Evolutionary conservation across 2,888 invertebrate genomes (phyloP).

Genomic region (Drosophila demipolita): DNA sequence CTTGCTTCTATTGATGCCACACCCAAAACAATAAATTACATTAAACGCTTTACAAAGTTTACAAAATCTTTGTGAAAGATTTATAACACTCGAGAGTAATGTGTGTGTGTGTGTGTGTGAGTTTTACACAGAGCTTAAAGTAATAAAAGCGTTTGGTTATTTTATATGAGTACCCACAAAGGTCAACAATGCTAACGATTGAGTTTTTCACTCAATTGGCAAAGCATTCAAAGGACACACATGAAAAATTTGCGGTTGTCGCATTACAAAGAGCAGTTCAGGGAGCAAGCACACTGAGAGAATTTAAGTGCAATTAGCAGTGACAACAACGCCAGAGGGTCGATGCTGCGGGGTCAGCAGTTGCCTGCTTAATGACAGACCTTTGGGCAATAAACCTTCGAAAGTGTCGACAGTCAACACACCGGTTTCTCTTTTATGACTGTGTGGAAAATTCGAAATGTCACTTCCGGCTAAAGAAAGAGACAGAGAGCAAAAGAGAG

Average conservation of each 20-base stretch:
- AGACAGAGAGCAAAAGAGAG: not conserved
- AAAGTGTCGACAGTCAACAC: slow-evolving; percentile 13
- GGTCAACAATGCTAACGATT: slow-evolving; percentile 6
- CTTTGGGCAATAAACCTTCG: slow-evolving; percentile 16
- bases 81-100: slow-evolving; percentile 16
- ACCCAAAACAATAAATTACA: not conserved
- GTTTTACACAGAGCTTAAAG: not conserved
- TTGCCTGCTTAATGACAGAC: slow-evolving; percentile 31
- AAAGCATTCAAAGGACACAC: slow-evolving; percentile 11
- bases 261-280: slow-evolving; percentile 19
- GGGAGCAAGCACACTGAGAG: slow-evolving; percentile 1
- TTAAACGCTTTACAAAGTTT: slow-evolving; percentile 1
- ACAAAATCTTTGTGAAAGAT: not conserved
- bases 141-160: slow-evolving; percentile 13
- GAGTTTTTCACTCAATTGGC: slow-evolving; percentile 32
- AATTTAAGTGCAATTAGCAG: slow-evolving; percentile 46
- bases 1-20: not conserved
- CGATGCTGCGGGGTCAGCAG: not conserved
- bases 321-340: slow-evolving; percentile 1
- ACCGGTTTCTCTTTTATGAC: slow-evolving; percentile 1
- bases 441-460: slow-evolving; percentile 16
- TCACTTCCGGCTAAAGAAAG: slow-evolving; percentile 27
- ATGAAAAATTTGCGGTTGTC: slow-evolving; percentile 21
- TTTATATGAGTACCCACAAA: slow-evolving; percentile 1
- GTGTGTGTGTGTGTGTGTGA: not conserved